Evolutionary conservation across 23 tunicate species (phyloP), one percentile per base, ranked within the genome.

Genomic region (Botrylloides violaceus): DNA sequence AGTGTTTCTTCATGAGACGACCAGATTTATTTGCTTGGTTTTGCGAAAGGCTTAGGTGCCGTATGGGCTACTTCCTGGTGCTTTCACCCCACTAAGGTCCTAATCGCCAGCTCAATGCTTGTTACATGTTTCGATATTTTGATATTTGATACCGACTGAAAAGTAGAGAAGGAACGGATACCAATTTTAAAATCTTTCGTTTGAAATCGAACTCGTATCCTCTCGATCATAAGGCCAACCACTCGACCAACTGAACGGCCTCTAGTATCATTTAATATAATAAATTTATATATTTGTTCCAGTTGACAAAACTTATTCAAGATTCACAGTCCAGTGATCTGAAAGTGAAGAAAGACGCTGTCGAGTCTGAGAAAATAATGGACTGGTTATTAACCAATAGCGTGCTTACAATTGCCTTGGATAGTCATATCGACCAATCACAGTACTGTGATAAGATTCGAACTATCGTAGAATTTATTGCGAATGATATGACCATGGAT

Each of bases 391-490:
- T 80, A 21, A 73, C 84, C 25, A 79, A 79, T 32, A 79, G 36
- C 0, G 73, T 86, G 18, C 81, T 86, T 18, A 77, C 85, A 32
- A 79, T 86, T 25, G 66, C 94, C 24, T 68, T 86, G 77, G 94
- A 80, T 58, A 82, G 94, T 68, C 94, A 86, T 59, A 86, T 86
- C 37, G 94, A 86, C 81, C 94, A 86, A 60, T 86, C 94, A 59
- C 94, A 86, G 34, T 86, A 86, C 81, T 86, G 84, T 66, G 94
- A 86, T 64, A 86, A 86, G 47, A 86, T 86, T 35, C 77, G 81
- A 32, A 75, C 70, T 1, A 77, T 86, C 5, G 94, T 86, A 4
- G 86, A 86, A 63, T 86, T 86, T 60, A 86, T 86, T 5, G 94
- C 84, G 56, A 83, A 86, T 32, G 74, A 80, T 36, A 62, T 86